Evolutionary conservation across 2,888 invertebrate species (phyloP), one percentile per base, ranked within the genome.

Genomic region (Galerucella calmariensis): DNA sequence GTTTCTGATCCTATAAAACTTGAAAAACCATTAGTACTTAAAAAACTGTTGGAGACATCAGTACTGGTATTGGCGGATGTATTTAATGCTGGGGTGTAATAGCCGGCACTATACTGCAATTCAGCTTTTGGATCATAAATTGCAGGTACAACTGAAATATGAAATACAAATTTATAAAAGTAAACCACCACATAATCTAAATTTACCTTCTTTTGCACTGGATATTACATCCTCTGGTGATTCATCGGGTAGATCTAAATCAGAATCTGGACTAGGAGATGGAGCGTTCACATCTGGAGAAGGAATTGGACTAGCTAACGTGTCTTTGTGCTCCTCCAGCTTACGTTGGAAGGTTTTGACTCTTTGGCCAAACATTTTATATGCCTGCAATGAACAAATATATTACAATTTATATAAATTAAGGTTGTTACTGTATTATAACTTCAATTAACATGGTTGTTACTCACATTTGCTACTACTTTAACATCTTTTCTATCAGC

Each of bases 401-500:
- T 56, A 6, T 8, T 9, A 41, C 35, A 41, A 41, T 41, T 41
- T 41, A 41, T 41, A 41, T 41, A 41, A 41, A 41, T 41, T 41
- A 41, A 41, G 8, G 35, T 41, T 8, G 35, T 1, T 56, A 20
- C n/a, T 53, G 14, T n/a, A 59, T 59, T 20, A 24, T 12, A 10
- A 59, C 14, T 58, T 16, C 11, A 20, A 16, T 16, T 24, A 16
- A 27, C 46, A 20, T 46, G 59, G 35, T 35, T 35, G 5, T 35
- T 61, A 92, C 94, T 92, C 88, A 97, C 98, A 90, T 95, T 97
- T 75, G 95, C 95, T 41, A 98, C 98, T 77, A 98, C 94, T 90
- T 97, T 97, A 14, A 98, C 98, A 89, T 99, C 98, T 8, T 95
- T 94, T 76, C 94, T 91, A 86, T 98, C 98, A 20, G 94, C 94